These are phyloP conservation scores for Oenanthe oenanthe DNA, from an alignment of 2,113 vertebrate species.

Conservation along the genomic window DNA sequence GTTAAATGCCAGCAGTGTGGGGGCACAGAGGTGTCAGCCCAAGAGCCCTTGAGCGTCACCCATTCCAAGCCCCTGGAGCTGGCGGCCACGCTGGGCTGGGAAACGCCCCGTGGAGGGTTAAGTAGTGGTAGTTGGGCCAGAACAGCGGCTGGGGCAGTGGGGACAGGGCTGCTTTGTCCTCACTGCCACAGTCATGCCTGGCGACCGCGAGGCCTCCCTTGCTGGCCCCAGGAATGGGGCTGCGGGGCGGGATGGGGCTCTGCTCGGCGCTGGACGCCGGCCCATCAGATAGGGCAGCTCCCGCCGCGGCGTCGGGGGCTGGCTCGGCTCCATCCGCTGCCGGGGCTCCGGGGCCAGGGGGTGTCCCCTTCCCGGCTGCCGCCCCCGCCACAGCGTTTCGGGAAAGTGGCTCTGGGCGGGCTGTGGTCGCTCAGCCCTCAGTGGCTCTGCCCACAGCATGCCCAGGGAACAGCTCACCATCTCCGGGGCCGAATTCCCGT, in stretches of 20 bases:
- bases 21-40: not conserved
- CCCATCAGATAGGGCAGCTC: constrained; percentile 40
- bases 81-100: rapidly evolving
- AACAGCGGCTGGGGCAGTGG: not conserved
- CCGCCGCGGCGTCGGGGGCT: not conserved
- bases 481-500: not conserved
- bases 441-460: constrained; percentile 32
- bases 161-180: not conserved
- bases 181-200: not conserved
- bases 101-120: not conserved
- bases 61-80: not conserved
- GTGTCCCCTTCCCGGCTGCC: not conserved
- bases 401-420: not conserved
- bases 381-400: not conserved
- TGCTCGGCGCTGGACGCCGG: not conserved
- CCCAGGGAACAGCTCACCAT: constrained; percentile 52
- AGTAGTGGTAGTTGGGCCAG: not conserved
- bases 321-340: not conserved
- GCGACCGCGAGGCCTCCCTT: not conserved
- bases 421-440: not conserved
- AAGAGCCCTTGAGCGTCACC: not conserved
- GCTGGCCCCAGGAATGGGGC: not conserved
- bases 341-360: not conserved
- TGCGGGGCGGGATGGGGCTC: not conserved
- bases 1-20: not conserved